These are phyloP conservation scores for Periophthalmus modestus DNA, from an alignment of 2,113 vertebrate genomes.

Conservation along the genomic window DNA sequence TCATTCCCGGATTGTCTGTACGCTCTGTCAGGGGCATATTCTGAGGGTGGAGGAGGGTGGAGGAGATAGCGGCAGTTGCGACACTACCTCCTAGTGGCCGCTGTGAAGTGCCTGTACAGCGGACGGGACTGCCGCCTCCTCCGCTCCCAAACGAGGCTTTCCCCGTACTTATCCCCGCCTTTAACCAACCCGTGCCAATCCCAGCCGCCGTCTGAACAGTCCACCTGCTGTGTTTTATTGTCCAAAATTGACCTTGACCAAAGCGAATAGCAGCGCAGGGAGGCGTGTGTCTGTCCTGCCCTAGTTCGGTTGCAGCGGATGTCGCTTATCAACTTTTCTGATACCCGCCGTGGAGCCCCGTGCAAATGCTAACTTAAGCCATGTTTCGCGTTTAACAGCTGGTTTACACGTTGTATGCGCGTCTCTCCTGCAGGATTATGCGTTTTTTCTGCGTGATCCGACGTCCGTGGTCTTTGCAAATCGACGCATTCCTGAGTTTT, in stretches of 20 bases:
- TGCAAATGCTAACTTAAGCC: conserved; percentile 42
- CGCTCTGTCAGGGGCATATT: no score
- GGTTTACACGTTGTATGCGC: not conserved
- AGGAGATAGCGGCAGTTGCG: not conserved
- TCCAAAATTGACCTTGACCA: conserved; percentile 40
- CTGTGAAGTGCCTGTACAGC: not conserved
- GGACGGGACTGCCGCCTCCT: conserved; percentile 5
- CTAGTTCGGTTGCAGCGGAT: conserved; percentile 64
- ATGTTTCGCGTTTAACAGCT: not conserved
- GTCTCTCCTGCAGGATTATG: not conserved
- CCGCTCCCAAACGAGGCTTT: conserved; percentile 6
- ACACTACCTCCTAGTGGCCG: conserved; percentile 21
- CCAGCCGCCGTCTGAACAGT: not conserved
- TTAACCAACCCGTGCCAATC: conserved; percentile 32
- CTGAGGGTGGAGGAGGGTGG: no score
- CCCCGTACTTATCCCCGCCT: not conserved
- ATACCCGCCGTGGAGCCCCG: conserved; percentile 36
- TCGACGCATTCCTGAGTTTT: conserved; percentile 37
- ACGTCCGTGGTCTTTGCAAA: not conserved
- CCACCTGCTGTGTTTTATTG: not conserved
- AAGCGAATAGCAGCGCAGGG: conserved; percentile 45
- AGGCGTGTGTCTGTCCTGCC: conserved; percentile 30
- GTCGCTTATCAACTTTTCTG: conserved; percentile 71
- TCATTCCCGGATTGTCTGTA: no score
- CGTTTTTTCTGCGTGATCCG: not conserved